A percentile compares a stretch with the other conserved stretches of the same genome.
These are phyloP conservation scores for Nomada ruficornis DNA, from an alignment of 2,888 invertebrate species.

Conservation along the genomic window DNA sequence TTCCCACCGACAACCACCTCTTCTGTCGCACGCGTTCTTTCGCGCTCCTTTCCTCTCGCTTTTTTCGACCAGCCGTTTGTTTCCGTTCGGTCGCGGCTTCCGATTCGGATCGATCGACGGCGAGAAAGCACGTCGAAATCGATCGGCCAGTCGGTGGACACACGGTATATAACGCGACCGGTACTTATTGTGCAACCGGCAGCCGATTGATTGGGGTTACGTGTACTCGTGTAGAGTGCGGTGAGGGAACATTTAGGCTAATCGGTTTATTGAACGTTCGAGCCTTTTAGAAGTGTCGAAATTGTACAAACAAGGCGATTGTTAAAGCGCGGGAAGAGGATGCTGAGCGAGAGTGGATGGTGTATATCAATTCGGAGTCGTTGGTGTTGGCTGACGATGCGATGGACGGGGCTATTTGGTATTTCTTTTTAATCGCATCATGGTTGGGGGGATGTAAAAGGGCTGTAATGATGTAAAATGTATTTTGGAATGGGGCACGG, in stretches of 20 bases:
- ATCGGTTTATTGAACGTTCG: slow-evolving; percentile 60
- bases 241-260: slow-evolving; percentile 54
- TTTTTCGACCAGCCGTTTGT: slow-evolving; percentile 31
- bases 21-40: slow-evolving; percentile 18
- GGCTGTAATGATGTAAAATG: too few species aligned
- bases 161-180: slow-evolving; percentile 31
- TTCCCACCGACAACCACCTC: background rate
- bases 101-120: slow-evolving; percentile 49
- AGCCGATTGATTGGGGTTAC: slow-evolving; percentile 55
- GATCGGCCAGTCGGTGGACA: slow-evolving; percentile 48
- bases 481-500: too few species aligned
- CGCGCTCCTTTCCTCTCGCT: slow-evolving; percentile 23
- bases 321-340: slow-evolving; percentile 25
- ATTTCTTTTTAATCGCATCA: too few species aligned
- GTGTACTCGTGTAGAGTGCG: slow-evolving; percentile 40
- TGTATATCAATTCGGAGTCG: background rate
- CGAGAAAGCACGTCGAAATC: slow-evolving; percentile 59
- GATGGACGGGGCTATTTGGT: too few species aligned
- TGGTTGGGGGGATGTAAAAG: too few species aligned
- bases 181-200: slow-evolving; percentile 58
- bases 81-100: slow-evolving; percentile 37
- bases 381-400: background rate
- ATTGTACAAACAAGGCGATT: slow-evolving; percentile 49
- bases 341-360: background rate
- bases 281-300: slow-evolving; percentile 42